Percentiles rank a stretch among this genome's conserved stretches.
Evolutionary conservation across 2,113 vertebrate genomes (phyloP).

Genomic region (Alectura lathami): DNA sequence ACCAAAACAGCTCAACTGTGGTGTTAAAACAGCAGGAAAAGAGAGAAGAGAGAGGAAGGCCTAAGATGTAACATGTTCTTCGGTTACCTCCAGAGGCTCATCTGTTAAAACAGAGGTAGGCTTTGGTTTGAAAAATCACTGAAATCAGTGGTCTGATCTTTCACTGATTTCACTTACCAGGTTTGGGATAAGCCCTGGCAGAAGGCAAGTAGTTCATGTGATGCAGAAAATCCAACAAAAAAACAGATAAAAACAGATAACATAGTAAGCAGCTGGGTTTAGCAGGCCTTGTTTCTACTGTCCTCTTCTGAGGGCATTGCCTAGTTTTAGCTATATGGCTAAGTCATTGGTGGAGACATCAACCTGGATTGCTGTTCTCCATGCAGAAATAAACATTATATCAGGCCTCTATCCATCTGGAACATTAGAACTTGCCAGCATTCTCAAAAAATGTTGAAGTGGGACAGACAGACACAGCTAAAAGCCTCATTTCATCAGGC

Average conservation of each 20-base stretch:
- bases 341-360: background rate
- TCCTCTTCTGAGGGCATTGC: background rate
- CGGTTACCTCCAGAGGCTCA: background rate
- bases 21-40: background rate
- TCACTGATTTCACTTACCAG: too few relatives aligned
- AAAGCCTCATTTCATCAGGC: constrained; percentile 35
- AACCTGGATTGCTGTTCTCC: background rate
- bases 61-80: background rate
- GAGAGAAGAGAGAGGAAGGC: background rate
- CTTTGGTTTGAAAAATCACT: background rate
- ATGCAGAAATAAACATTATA: background rate
- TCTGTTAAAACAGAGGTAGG: background rate
- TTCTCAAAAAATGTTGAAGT: background rate
- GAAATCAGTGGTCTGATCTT: background rate
- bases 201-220: background rate
- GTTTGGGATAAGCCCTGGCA: background rate
- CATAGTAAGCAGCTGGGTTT: background rate
- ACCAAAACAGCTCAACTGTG: background rate
- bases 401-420: background rate
- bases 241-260: background rate
- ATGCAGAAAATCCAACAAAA: background rate
- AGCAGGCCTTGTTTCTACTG: background rate
- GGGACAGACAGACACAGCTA: background rate
- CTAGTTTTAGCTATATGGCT: background rate
- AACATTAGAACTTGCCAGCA: background rate